phyloP scores from a whole-genome alignment of 2,888 invertebrate species.

The Scaptomyza reducta region DNA sequence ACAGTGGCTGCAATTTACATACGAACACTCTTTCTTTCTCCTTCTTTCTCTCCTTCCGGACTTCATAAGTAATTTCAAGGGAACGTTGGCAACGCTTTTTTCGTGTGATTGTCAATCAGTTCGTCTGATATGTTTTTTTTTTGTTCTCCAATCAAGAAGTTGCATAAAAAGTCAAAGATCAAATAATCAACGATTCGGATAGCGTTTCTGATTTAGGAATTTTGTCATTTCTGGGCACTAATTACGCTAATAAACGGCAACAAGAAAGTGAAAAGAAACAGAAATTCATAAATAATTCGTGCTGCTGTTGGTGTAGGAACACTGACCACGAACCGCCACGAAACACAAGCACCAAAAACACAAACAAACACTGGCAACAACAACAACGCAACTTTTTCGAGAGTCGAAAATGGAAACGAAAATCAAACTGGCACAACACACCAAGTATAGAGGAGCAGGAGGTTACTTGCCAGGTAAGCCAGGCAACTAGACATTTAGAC shows the following conservation, averaged over 20 bases:
- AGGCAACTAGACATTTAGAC: constrained; percentile 28
- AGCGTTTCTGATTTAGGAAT: constrained; percentile 9
- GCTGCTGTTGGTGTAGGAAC: constrained; percentile 27
- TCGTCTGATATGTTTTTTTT: constrained; percentile 13
- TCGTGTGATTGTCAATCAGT: constrained; percentile 51
- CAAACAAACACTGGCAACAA: neutral
- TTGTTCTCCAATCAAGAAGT: neutral
- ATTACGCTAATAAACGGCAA: constrained; percentile 58
- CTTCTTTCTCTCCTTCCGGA: neutral
- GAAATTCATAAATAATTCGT: constrained; percentile 65
- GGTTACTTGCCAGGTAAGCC: constrained; percentile 1
- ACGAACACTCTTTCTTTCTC: constrained; percentile 6
- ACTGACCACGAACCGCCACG: constrained; percentile 35
- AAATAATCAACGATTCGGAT: constrained; percentile 21
- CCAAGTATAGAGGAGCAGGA: neutral
- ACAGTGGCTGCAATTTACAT: constrained; percentile 48
- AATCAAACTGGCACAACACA: constrained; percentile 32
- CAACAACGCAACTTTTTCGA: constrained; percentile 30
- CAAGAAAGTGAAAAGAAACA: constrained; percentile 32
- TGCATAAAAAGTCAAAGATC: constrained; percentile 17
- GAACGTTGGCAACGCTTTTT: constrained; percentile 24
- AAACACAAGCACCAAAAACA: constrained; percentile 20
- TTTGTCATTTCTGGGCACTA: constrained; percentile 40
- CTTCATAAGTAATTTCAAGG: neutral
- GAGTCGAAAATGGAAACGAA: constrained; percentile 51